phyloP scores from a whole-genome alignment of 2,797 vertebrate species.

The Hylomyscus alleni region DNA sequence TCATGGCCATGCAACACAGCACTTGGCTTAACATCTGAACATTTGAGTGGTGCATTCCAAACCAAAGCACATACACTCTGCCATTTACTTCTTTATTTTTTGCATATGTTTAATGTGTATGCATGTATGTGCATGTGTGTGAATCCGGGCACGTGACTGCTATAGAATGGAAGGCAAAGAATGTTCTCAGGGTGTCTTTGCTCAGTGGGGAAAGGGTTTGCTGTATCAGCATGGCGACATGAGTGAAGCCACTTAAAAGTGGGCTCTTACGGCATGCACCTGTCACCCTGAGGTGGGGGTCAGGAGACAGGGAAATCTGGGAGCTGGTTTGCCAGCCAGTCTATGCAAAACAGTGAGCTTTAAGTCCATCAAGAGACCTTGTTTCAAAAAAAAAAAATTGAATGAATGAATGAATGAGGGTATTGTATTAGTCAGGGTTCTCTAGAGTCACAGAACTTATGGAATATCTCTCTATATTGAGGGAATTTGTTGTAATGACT shows the following conservation, averaged over 20 bases:
- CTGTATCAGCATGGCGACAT: neutral
- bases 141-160: neutral
- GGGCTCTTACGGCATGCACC: neutral
- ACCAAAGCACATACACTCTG: rapidly evolving
- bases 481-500: no score
- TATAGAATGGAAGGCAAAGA: neutral
- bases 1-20: no score
- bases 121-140: neutral
- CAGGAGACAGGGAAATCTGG: neutral
- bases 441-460: no score
- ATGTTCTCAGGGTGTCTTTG: neutral
- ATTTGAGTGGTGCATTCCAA: no score
- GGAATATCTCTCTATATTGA: no score
- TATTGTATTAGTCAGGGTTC: no score
- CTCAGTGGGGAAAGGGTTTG: neutral
- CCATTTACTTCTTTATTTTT: neutral
- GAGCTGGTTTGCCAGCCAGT: neutral
- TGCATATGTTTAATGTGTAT: no score
- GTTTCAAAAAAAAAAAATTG: neutral
- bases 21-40: neutral
- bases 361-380: neutral
- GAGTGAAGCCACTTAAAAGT: neutral
- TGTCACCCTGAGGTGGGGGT: neutral
- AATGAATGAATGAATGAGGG: neutral
- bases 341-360: neutral